A percentile compares a stretch with the other conserved stretches of the same genome.
phyloP scores from a whole-genome alignment of 2,113 vertebrate species.

The Trogon surrucura region DNA sequence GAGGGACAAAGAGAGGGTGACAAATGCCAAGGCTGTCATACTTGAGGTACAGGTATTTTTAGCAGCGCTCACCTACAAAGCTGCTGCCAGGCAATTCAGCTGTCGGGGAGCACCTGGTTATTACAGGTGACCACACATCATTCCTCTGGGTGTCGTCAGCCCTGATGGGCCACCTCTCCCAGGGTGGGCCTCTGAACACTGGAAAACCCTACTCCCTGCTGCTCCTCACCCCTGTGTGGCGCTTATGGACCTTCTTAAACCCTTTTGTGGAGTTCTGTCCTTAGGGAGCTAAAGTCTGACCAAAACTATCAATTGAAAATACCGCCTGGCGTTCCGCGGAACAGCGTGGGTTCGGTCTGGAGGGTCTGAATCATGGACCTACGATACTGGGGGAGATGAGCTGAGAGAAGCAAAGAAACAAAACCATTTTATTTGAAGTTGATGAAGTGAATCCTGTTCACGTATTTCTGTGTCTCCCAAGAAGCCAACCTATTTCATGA shows the following conservation, averaged over 20 bases:
- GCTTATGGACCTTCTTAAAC: not conserved
- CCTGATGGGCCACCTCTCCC: not conserved
- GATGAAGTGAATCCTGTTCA: not conserved
- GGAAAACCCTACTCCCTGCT: not conserved
- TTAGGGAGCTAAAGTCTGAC: not conserved
- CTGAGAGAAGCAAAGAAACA: not conserved
- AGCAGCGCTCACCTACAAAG: not conserved
- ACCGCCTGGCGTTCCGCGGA: not conserved
- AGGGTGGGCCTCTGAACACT: not conserved
- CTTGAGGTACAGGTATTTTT: not conserved
- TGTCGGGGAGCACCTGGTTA: not conserved
- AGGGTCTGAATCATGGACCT: not conserved
- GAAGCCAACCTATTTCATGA: not conserved
- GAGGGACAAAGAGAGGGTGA: not conserved
- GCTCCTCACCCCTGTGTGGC: not conserved
- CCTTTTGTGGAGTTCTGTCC: not conserved
- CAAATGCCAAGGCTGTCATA: not conserved
- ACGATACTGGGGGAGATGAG: not conserved
- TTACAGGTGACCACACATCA: not conserved
- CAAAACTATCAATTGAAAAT: constrained; percentile 15
- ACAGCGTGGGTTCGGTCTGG: not conserved
- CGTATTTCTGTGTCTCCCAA: not conserved
- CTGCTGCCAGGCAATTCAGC: not conserved
- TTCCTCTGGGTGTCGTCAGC: not conserved
- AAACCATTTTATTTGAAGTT: not conserved